Base-by-base conservation (phyloP, 2,113 vertebrate species). In the Xerus inauris region DNA sequence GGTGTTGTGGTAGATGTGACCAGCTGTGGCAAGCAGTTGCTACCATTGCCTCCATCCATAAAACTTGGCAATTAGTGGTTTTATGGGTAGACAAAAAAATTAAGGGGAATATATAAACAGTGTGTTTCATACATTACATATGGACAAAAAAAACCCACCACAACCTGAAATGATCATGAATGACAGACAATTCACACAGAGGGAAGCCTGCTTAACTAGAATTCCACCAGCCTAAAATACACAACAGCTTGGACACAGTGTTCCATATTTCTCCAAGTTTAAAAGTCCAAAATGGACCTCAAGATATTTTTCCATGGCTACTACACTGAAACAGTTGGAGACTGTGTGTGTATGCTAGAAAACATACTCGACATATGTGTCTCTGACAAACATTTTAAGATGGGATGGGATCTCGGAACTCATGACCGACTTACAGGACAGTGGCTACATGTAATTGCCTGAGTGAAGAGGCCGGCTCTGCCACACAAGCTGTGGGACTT, bases 11-110 rank as follows among this genome's bases (percentile, higher is more conserved):
- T 94, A 96, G 91, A 89, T 94, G 47, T 75, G 87, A 89, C 94
- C 76, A 96, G 38, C 90, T 3, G 1, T 79, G 76, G 51, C 1
- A 0, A 96, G 94, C 72, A 97, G 83, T 94, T 97, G 94, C 91
- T 94, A 87, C 35, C 82, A 96, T 76, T 51, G 91, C 94, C 97
- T 94, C 96, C 69, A 86, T 32, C 91, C 47, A 45, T 72, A 96
- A 97, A 96, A 94, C 42, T 76, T 95, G 71, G 90, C 95, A 93
- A 89, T 83, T 65, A 49, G 84, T 76, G 75, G 1, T 96, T 97
- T 97, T 87, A 92, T 86, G 77, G 49, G 81, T 85, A 97, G 62
- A 97, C 96, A 97, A 91, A 92, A 22, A 22, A 62, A 98, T 49
- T 76, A 91, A 91, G 93, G 89, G 2, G 82, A 96, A 96, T 94